Base-by-base conservation (phyloP, 2,113 vertebrate species). In the Sinocyclocheilus maitianheensis region DNA sequence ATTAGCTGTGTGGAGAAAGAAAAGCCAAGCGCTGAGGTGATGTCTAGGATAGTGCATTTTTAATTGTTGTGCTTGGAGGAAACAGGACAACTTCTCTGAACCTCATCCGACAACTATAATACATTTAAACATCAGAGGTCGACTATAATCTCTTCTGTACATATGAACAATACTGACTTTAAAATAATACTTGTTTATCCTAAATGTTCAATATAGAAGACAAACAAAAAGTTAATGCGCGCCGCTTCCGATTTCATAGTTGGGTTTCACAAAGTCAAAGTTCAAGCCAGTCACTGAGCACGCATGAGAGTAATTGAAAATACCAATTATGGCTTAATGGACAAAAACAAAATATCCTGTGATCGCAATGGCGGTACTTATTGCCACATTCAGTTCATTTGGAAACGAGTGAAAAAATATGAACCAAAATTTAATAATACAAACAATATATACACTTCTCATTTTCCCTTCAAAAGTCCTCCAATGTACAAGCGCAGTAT, bases 261-360 rank as follows among this genome's bases (percentile, higher is more conserved):
- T 85, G 1, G 60, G 81, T 65, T 82, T 90, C 84, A 87, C 83
- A 69, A 69, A 58, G 76, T 69, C 63, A 80, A 87, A 87, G 75
- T 83, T 79, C 18, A 85, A 86, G 48, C 58, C 85, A 89, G 91
- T 87, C 79, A 83, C 82, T 84, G 81, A 14, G 81, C 81, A 86
- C 84, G 69, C 83, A 85, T 69, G 91, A 82, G 71, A 90, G 88
- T 88, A 91, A 93, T 93, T 94, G 91, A 92, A 97, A 95, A 91
- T 94, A 95, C 94, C 95, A 94, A 93, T 92, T 97, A 98, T 97
- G 97, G 97, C 97, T 99, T 97, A 92, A 85, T 4, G 34, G 72
- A 86, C 92, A 91, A 90, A 88, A 82, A 85, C 91, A 93, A 95
- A 96, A 92, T 86, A 78, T 94, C 94, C 90, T 92, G 90, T 91